These are phyloP conservation scores for Dendroctonus ponderosae DNA, from an alignment of 1,140 invertebrate species.

Conservation along the genomic window DNA sequence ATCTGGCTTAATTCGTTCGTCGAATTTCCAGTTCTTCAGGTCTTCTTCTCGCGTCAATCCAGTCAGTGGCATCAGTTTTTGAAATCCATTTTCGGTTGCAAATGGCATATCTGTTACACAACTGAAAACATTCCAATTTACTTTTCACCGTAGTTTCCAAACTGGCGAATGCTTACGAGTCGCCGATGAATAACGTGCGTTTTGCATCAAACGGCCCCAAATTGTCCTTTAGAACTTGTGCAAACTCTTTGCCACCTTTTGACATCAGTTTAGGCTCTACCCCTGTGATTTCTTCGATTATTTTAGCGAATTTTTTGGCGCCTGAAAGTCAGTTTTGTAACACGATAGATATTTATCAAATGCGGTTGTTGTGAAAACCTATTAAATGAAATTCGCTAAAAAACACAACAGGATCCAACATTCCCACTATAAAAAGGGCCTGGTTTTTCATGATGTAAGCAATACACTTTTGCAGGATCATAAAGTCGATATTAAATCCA, in stretches of 20 bases:
- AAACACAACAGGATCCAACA: conserved; percentile 33
- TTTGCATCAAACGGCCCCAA: conserved; percentile 31
- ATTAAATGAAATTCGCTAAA: conserved; percentile 8
- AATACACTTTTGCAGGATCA: conserved; percentile 38
- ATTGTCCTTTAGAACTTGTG: conserved; percentile 35
- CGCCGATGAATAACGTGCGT: conserved; percentile 39
- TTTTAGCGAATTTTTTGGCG: conserved; percentile 32
- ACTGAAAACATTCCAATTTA: conserved; percentile 34
- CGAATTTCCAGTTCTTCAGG: conserved; percentile 36
- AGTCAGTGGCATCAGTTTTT: conserved; percentile 44
- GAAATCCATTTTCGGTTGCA: conserved; percentile 39
- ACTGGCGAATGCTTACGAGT: conserved; percentile 39
- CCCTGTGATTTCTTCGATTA: conserved; percentile 35
- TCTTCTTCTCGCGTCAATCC: conserved; percentile 41
- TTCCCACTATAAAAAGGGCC: conserved; percentile 40
- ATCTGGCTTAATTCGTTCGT: conserved; percentile 36
- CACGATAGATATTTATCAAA: background rate
- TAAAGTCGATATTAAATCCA: conserved; percentile 39
- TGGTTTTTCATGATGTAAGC: conserved; percentile 39
- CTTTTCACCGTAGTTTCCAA: background rate
- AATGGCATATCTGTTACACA: conserved; percentile 43
- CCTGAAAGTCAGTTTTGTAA: conserved; percentile 29
- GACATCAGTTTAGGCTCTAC: conserved; percentile 35
- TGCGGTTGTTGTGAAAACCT: background rate
- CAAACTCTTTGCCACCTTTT: conserved; percentile 38